Conservation (phyloP, 2,113 vertebrate species). For the Dipodomys ordii region DNA sequence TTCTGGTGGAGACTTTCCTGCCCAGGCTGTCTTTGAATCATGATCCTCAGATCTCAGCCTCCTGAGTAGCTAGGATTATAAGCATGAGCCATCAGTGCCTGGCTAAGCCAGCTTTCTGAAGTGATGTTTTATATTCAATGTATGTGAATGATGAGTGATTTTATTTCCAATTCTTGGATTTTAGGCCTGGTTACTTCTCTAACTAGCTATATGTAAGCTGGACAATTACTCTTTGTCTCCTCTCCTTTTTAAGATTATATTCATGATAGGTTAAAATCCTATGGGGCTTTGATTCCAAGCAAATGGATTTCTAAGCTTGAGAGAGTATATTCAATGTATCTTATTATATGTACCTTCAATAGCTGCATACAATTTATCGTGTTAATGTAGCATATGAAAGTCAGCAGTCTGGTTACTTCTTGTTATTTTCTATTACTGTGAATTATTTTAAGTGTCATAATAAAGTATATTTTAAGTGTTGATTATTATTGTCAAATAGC, state of each 20-base stretch:
- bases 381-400: background rate
- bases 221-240: background rate
- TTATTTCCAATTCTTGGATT: constrained; percentile 18
- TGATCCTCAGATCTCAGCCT: too few species aligned
- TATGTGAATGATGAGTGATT: background rate
- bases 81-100: too few species aligned
- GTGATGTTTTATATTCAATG: background rate
- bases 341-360: background rate
- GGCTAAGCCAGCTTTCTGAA: background rate
- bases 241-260: background rate
- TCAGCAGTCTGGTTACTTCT: background rate
- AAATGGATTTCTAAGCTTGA: constrained; percentile 34
- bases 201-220: background rate
- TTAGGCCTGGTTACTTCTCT: background rate
- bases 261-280: background rate
- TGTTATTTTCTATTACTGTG: background rate
- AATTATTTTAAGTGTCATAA: background rate
- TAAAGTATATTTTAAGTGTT: background rate
- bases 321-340: background rate
- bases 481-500: background rate
- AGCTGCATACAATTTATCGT: background rate
- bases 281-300: background rate
- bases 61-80: too few species aligned
- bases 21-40: too few species aligned
- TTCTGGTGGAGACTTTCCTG: too few species aligned